phyloP scores from a whole-genome alignment of 2,113 vertebrate genomes.

The Gnathonemus longibarbis region DNA sequence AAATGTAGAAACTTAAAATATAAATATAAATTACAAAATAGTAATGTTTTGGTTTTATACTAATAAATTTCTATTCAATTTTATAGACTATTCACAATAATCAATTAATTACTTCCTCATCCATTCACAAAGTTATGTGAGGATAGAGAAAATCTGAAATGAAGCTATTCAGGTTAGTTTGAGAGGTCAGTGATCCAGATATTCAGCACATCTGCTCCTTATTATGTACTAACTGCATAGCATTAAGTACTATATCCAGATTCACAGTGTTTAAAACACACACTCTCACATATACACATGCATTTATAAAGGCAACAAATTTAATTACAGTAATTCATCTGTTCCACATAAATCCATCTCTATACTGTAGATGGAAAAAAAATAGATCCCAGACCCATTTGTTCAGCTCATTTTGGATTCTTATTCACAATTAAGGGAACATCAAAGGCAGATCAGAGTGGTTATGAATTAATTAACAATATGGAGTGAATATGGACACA shows the following conservation, averaged over 20 bases:
- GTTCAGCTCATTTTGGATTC: constrained; percentile 49
- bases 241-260: not conserved
- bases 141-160: not conserved
- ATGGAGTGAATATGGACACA: constrained; percentile 55
- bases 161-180: not conserved
- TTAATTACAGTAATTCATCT: constrained; percentile 38
- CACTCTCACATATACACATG: not conserved
- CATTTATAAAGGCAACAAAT: not conserved
- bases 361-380: constrained; percentile 31
- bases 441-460: constrained; percentile 56
- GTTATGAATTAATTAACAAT: constrained; percentile 69
- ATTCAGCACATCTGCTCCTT: not conserved
- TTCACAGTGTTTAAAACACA: not conserved
- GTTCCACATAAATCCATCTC: constrained; percentile 45
- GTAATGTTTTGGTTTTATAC: not conserved
- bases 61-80: not conserved
- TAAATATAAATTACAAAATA: not conserved
- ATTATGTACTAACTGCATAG: not conserved
- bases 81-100: not conserved
- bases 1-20: not conserved
- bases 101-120: not conserved
- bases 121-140: not conserved
- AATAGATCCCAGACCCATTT: constrained; percentile 40
- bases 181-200: constrained; percentile 29
- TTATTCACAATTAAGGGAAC: constrained; percentile 59